Evolutionary conservation across 2,888 invertebrate species (phyloP).

Genomic region (Aethes cnicana): DNA sequence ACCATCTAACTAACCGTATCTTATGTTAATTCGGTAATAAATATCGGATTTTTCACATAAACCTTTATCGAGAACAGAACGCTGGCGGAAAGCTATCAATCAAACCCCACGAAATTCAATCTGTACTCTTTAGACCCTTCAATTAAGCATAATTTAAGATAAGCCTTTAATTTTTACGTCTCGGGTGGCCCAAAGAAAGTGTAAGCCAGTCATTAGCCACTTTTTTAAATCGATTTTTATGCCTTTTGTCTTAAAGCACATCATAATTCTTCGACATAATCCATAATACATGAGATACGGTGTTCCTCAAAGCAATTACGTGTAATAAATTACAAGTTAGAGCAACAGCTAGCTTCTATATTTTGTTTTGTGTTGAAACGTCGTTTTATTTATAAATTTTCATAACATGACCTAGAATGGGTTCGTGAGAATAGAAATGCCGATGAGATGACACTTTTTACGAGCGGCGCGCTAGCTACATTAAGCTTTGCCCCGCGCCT

Average conservation of each 20-base stretch:
- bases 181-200: conserved; percentile 75
- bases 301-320: conserved; percentile 74
- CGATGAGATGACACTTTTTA: conserved; percentile 37
- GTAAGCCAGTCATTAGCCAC: conserved; percentile 73
- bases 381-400: conserved; percentile 20
- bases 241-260: conserved; percentile 72
- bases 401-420: conserved; percentile 39
- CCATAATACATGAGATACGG: conserved; percentile 76
- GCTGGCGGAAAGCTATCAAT: conserved; percentile 68
- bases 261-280: conserved; percentile 69
- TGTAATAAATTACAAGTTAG: conserved; percentile 76
- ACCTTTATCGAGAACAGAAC: conserved; percentile 53
- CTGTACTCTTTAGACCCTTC: conserved; percentile 71
- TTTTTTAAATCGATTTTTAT: conserved; percentile 61
- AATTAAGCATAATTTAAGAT: conserved; percentile 81
- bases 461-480: conserved; percentile 59
- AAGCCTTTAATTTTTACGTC: conserved; percentile 77
- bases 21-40: conserved; percentile 55
- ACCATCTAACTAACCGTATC: conserved; percentile 36
- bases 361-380: conserved; percentile 34
- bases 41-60: conserved; percentile 51
- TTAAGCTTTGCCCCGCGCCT: conserved; percentile 55
- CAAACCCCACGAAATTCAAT: conserved; percentile 75
- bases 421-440: conserved; percentile 47
- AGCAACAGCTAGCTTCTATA: conserved; percentile 67